phyloP scores from a whole-genome alignment of 2,888 invertebrate genomes.

The Drosophila recens region DNA sequence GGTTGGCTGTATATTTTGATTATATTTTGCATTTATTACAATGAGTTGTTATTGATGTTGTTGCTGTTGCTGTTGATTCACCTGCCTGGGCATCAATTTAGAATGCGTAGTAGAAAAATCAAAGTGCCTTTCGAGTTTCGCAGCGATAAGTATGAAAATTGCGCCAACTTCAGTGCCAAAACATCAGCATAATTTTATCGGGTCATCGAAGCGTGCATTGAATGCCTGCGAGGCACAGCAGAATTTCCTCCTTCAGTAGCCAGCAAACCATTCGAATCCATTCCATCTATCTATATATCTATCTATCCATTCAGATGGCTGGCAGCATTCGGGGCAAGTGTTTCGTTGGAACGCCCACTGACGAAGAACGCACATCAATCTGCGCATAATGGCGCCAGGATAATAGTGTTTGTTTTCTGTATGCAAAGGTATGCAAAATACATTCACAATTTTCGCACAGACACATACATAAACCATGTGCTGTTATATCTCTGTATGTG shows the following conservation, averaged over 20 bases:
- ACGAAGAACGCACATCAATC: slow-evolving; percentile 73
- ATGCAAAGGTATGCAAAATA: slow-evolving; percentile 71
- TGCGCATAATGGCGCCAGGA: slow-evolving; percentile 72
- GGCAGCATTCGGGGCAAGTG: slow-evolving; percentile 44
- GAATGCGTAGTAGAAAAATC: slow-evolving; percentile 47
- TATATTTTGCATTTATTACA: slow-evolving; percentile 63
- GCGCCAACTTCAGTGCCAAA: slow-evolving; percentile 26
- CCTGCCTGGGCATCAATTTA: slow-evolving; percentile 54
- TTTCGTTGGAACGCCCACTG: slow-evolving; percentile 31
- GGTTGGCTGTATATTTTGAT: slow-evolving; percentile 39
- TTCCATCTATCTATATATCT: slow-evolving; percentile 21
- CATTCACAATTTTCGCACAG: slow-evolving; percentile 42
- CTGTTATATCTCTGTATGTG: slow-evolving; percentile 31
- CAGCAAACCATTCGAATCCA: slow-evolving; percentile 20
- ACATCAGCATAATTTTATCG: slow-evolving; percentile 63
- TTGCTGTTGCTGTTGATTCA: slow-evolving; percentile 49
- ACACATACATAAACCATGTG: slow-evolving; percentile 26
- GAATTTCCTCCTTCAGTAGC: not conserved
- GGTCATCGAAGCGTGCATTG: slow-evolving; percentile 68
- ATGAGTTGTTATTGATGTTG: slow-evolving; percentile 26
- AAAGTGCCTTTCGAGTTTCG: slow-evolving; percentile 38
- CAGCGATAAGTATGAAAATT: slow-evolving; percentile 26
- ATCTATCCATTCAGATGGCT: slow-evolving; percentile 24
- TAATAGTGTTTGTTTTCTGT: slow-evolving; percentile 73
- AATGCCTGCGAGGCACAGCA: slow-evolving; percentile 35